Evolutionary conservation across 2,797 vertebrate genomes (phyloP), one percentile per base, ranked within the genome.

Genomic region (Sebastes itinus): DNA sequence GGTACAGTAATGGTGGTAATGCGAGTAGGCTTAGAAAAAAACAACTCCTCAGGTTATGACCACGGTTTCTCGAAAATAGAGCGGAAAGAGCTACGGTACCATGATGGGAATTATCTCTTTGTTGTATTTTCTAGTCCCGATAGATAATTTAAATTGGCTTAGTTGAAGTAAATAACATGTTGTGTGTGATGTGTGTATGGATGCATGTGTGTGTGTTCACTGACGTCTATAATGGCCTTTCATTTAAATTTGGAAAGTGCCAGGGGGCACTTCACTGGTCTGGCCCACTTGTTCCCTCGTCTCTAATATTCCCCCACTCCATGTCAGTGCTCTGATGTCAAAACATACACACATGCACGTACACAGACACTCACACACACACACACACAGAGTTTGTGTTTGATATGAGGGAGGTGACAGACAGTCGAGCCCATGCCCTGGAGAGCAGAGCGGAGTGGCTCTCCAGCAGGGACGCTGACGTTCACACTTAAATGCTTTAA

Each of bases 401-500:
- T 94, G 90, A 93, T 91, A 84, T 80, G 87, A 82, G 93, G 82
- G 89, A 93, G 95, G 90, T 92, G 92, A 92, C 91, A 93, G 92
- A 69, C 83, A 92, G 87, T 81, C 54, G 85, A 83, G 90, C 70
- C 82, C 70, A 32, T 55, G 85, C 84, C 89, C 83, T 10, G 13
- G 91, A 95, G 95, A 95, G 93, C 92, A 81, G 89, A 93, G 92
- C 64, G 25, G 86, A 94, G 91, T 89, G 92, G 85, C 93, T 94
- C 93, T 95, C 86, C 92, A 78, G 87, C 89, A 95, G 94, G 94
- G 93, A 94, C 87, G 83, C 92, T 96, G 95, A 94, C 95, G 93
- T 96, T 95, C 95, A 94, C 94, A 92, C 94, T 94, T 96, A 95
- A 96, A 96, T 93, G 93, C 95, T 96, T 96, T 96, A 96, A 96